These are phyloP conservation scores for Pollenia amentaria DNA, from an alignment of 2,888 invertebrate genomes.

Conservation along the genomic window DNA sequence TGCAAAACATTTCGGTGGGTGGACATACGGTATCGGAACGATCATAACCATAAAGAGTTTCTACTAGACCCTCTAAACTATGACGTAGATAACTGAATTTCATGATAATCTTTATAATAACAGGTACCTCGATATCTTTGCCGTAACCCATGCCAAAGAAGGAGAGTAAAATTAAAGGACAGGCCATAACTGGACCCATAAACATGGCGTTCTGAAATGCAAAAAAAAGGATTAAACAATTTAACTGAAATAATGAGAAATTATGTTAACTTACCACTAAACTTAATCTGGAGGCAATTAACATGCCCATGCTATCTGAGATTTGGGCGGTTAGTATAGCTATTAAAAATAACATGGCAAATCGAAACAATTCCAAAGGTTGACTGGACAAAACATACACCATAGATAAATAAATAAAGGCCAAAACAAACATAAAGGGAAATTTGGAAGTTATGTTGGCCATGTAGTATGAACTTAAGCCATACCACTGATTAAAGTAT, in stretches of 20 bases:
- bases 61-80: conserved; percentile 92
- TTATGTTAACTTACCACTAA: conserved; percentile 88
- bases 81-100: conserved; percentile 93
- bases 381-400: conserved; percentile 91
- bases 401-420: conserved; percentile 88
- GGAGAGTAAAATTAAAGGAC: conserved; percentile 94
- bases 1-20: conserved; percentile 89
- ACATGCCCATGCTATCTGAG: conserved; percentile 91
- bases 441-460: conserved; percentile 89
- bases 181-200: conserved; percentile 93
- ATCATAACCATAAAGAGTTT: conserved; percentile 91
- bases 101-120: conserved; percentile 91
- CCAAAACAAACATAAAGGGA: conserved; percentile 89
- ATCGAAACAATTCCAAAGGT: conserved; percentile 89
- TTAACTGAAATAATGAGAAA: background rate
- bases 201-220: conserved; percentile 92
- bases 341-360: conserved; percentile 88
- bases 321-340: conserved; percentile 90
- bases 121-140: conserved; percentile 88
- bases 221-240: background rate
- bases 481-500: conserved; percentile 94
- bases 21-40: conserved; percentile 91
- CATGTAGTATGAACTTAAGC: conserved; percentile 91
- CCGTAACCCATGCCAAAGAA: conserved; percentile 95
- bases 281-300: conserved; percentile 90